A percentile compares a stretch with the other conserved stretches of the same genome.
Evolutionary conservation across 2,888 invertebrate genomes (phyloP).

Genomic region (Parthenolecanium corni): DNA sequence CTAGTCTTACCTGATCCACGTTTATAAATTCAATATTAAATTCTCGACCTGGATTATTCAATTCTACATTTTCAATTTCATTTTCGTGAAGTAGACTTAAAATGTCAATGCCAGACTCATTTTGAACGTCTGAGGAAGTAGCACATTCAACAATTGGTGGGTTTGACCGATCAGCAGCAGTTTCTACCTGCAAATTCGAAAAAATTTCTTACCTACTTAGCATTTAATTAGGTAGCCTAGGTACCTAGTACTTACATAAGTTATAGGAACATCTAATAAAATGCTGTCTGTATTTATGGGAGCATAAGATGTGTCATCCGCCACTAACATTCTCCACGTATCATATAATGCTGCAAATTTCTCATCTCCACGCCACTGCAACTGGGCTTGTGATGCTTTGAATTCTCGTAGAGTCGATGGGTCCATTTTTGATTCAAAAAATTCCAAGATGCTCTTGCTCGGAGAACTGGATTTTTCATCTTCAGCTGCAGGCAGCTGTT

Average conservation of each 20-base stretch:
- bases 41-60: background rate
- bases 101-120: no score
- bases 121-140: no score
- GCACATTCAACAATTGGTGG: no score
- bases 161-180: no score
- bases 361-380: background rate
- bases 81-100: no score
- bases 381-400: background rate
- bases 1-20: background rate
- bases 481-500: no score
- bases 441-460: background rate
- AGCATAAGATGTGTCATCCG: background rate
- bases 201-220: background rate
- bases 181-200: background rate
- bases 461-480: background rate
- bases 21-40: background rate
- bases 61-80: no score
- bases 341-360: background rate
- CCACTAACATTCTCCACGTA: background rate
- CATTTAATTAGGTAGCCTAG: background rate
- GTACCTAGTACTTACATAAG: background rate
- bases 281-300: background rate
- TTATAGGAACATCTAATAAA: background rate
- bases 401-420: background rate
- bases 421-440: background rate